A percentile compares a stretch with the other conserved stretches of the same genome.
phyloP scores from a whole-genome alignment of 2,797 vertebrate genomes.

The Todus mexicanus region DNA sequence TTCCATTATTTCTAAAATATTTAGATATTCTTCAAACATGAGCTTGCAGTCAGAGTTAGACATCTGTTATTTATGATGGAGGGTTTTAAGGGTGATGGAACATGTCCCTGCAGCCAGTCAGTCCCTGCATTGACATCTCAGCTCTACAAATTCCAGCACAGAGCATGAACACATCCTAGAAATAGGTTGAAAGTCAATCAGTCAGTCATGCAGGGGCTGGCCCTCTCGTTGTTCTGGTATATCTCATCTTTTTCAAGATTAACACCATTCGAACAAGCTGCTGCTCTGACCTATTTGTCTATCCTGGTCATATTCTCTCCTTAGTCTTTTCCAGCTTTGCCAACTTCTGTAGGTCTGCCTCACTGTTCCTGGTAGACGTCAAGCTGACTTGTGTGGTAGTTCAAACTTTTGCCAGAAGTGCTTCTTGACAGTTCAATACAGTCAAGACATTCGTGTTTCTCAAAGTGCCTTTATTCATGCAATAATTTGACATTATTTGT shows the following conservation, averaged over 20 bases:
- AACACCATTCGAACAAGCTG: background rate
- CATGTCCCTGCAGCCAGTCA: rapidly evolving
- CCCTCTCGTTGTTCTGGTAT: background rate
- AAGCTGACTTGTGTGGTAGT: background rate
- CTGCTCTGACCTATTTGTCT: background rate
- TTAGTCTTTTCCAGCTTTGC: background rate
- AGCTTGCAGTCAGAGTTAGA: background rate
- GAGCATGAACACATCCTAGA: background rate
- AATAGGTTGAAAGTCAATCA: background rate
- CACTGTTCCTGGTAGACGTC: background rate
- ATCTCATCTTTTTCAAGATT: background rate
- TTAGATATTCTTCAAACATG: background rate
- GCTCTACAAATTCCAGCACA: background rate
- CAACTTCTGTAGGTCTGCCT: background rate
- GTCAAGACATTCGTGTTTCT: background rate
- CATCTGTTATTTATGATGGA: background rate
- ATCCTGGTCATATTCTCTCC: background rate
- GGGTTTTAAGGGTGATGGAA: background rate
- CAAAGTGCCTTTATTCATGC: constrained; percentile 30
- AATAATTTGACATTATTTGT: background rate
- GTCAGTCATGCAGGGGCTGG: rapidly evolving
- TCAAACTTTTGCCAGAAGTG: background rate
- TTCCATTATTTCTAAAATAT: background rate
- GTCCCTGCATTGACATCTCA: background rate
- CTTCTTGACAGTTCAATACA: background rate